Conservation (phyloP, 2,888 invertebrate species). For the Nomada ruficornis region DNA sequence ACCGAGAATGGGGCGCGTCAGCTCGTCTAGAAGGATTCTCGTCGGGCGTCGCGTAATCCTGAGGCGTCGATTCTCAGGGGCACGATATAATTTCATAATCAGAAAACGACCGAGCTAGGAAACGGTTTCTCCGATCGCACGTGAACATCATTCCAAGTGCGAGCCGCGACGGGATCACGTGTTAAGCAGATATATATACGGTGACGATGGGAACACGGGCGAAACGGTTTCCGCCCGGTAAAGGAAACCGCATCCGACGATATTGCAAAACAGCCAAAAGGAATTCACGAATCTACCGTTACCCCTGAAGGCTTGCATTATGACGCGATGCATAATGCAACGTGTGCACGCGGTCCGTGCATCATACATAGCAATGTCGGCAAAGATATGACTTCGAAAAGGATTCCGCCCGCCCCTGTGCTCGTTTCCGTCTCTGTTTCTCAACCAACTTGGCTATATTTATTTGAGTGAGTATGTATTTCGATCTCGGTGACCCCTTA, state of each 20-base stretch:
- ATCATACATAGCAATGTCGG: slow-evolving; percentile 71
- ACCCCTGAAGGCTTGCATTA: slow-evolving; percentile 67
- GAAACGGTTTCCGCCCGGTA: slow-evolving; percentile 43
- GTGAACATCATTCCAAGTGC: slow-evolving; percentile 64
- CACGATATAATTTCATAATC: slow-evolving; percentile 71
- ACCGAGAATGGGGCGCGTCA: slow-evolving; percentile 33
- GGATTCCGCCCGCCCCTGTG: slow-evolving; percentile 57
- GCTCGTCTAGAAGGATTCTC: slow-evolving; percentile 44
- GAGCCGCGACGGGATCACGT: slow-evolving; percentile 54
- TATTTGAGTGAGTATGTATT: background rate
- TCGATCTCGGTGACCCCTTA: slow-evolving; percentile 11
- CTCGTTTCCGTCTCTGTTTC: slow-evolving; percentile 21
- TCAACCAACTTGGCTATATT: slow-evolving; percentile 19
- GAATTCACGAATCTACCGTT: slow-evolving; percentile 69
- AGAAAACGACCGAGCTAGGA: slow-evolving; percentile 61
- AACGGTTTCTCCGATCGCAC: slow-evolving; percentile 69
- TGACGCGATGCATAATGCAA: slow-evolving; percentile 73
- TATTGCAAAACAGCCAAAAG: slow-evolving; percentile 71
- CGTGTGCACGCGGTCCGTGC: slow-evolving; percentile 61
- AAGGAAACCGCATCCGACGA: slow-evolving; percentile 55
- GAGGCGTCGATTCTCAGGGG: slow-evolving; percentile 63
- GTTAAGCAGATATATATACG: slow-evolving; percentile 54
- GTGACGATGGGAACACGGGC: slow-evolving; percentile 23
- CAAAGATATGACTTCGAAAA: slow-evolving; percentile 67
- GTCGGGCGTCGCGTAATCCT: slow-evolving; percentile 54